phyloP scores from a whole-genome alignment of 2,888 invertebrate genomes.

The Hydropsyche betteni region DNA sequence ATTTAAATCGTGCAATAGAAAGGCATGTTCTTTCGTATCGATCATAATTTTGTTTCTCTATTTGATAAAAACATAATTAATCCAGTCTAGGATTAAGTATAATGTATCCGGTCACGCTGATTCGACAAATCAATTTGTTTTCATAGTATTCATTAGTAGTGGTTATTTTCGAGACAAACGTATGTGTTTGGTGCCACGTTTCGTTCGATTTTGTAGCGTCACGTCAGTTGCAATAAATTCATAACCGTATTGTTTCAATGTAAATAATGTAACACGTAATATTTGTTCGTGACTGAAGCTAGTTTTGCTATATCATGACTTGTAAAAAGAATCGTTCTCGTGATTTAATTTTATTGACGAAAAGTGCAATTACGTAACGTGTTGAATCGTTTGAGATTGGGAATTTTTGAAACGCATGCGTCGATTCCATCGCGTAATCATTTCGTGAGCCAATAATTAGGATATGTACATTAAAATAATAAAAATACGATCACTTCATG shows the following conservation, averaged over 20 bases:
- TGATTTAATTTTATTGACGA: conserved; percentile 34
- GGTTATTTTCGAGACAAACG: too few relatives aligned
- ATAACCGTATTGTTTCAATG: conserved; percentile 2
- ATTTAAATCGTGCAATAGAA: too few relatives aligned
- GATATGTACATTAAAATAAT: conserved; percentile 35
- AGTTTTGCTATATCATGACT: conserved; percentile 18
- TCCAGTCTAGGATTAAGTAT: too few relatives aligned
- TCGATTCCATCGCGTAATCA: conserved; percentile 38
- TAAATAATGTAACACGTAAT: conserved; percentile 23
- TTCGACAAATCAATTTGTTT: too few relatives aligned
- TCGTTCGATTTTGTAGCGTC: background rate
- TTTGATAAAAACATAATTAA: too few relatives aligned
- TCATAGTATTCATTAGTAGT: too few relatives aligned
- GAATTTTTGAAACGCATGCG: conserved; percentile 28
- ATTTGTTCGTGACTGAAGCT: conserved; percentile 32
- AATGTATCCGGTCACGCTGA: too few relatives aligned
- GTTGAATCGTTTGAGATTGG: conserved; percentile 36
- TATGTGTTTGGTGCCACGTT: background rate
- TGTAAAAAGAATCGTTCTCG: conserved; percentile 15
- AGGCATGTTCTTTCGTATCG: too few relatives aligned
- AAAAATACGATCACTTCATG: conserved; percentile 49
- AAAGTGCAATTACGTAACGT: conserved; percentile 48
- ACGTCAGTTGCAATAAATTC: background rate
- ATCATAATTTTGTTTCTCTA: too few relatives aligned
- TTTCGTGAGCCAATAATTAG: conserved; percentile 46